These are phyloP conservation scores for Bruchidius siliquastri DNA, from an alignment of 2,888 invertebrate species.

Conservation along the genomic window DNA sequence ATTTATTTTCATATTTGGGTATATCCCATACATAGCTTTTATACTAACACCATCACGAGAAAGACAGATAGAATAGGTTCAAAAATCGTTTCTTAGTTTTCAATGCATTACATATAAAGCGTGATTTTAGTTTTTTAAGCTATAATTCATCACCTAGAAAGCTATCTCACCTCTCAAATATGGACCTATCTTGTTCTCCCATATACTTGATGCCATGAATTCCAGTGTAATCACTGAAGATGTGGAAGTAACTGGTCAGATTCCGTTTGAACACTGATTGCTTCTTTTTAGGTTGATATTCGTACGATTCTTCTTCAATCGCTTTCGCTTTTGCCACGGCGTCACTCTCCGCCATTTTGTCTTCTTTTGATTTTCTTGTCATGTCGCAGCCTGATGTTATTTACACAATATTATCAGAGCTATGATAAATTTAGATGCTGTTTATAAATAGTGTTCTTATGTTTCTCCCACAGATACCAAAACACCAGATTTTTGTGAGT, in stretches of 20 bases:
- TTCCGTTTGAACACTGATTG: slow-evolving; percentile 38
- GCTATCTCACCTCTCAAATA: slow-evolving; percentile 45
- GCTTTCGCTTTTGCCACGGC: neutral
- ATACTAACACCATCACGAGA: no score
- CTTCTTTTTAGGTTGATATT: slow-evolving; percentile 24
- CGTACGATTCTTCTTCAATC: neutral
- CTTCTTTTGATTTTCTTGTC: neutral
- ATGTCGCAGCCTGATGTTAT: neutral
- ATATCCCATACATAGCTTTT: no score
- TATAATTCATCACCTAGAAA: no score
- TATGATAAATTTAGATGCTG: neutral
- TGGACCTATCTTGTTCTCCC: slow-evolving; percentile 40
- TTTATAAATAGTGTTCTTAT: neutral
- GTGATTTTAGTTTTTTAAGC: no score
- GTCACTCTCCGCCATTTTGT: neutral
- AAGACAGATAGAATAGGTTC: no score
- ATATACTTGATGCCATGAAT: slow-evolving; percentile 45
- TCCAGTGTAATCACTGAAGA: slow-evolving; percentile 40
- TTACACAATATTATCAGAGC: neutral
- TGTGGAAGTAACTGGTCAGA: slow-evolving; percentile 35
- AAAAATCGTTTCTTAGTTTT: no score
- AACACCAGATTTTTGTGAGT: no score
- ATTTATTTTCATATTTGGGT: no score
- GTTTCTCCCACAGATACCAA: neutral
- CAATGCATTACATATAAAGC: no score